Conservation (phyloP, 2,888 invertebrate genomes). For the Galerucella calmariensis region DNA sequence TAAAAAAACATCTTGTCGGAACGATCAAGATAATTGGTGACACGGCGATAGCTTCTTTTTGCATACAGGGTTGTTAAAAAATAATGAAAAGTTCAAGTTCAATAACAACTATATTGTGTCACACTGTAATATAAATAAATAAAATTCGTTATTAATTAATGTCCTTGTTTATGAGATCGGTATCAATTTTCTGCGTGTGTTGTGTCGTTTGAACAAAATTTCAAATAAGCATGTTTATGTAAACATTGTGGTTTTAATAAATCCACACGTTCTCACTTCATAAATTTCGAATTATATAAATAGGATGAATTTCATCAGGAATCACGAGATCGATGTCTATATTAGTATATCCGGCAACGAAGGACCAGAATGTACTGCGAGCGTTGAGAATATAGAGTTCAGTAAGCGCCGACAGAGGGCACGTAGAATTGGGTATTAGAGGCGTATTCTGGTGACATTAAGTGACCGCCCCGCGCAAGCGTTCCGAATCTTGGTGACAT, state of each 20-base stretch:
- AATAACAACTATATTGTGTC: too few relatives aligned
- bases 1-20: too few relatives aligned
- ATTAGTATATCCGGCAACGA: conserved; percentile 34
- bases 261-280: conserved; percentile 6
- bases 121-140: too few relatives aligned
- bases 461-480: conserved; percentile 63
- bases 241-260: neutral
- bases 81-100: too few relatives aligned
- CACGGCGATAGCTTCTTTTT: too few relatives aligned
- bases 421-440: conserved; percentile 60
- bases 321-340: conserved; percentile 21
- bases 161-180: neutral
- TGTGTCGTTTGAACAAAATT: neutral
- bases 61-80: too few relatives aligned
- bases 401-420: conserved; percentile 59
- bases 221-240: neutral
- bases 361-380: conserved; percentile 19
- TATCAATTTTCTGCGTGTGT: neutral
- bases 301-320: conserved; percentile 4
- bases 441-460: conserved; percentile 64
- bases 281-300: conserved; percentile 4
- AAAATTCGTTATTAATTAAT: neutral
- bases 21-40: too few relatives aligned
- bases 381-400: conserved; percentile 43
- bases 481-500: conserved; percentile 60